Conservation (phyloP, 2,888 invertebrate genomes). For the Napeogenes inachia region DNA sequence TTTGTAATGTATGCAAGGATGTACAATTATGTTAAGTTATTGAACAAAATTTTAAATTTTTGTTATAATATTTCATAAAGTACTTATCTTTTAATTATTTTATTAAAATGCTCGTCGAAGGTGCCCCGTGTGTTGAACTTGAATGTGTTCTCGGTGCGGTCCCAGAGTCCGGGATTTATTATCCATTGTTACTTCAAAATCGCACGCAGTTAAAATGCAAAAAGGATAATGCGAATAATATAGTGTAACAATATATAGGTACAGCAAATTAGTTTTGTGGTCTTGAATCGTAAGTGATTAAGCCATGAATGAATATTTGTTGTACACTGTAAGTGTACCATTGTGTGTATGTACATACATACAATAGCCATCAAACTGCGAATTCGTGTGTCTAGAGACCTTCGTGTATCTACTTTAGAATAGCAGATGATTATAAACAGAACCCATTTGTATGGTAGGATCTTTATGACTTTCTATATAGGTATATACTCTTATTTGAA, state of each 20-base stretch:
- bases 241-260: neutral
- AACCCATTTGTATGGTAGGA: neutral
- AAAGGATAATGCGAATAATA: conserved; percentile 35
- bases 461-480: no score
- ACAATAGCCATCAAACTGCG: conserved; percentile 5
- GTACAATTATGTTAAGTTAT: no score
- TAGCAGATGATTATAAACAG: neutral
- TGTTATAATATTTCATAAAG: no score
- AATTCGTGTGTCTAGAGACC: conserved; percentile 2
- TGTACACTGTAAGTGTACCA: neutral
- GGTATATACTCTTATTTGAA: no score
- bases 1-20: no score
- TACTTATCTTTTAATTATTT: no score
- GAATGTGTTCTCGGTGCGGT: neutral
- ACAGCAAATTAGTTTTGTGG: conserved; percentile 5
- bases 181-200: conserved; percentile 50
- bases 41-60: no score
- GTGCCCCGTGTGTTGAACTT: no score
- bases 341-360: neutral
- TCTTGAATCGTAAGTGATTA: conserved; percentile 1
- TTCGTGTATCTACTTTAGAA: conserved; percentile 1
- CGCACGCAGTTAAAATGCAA: conserved; percentile 43
- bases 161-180: conserved; percentile 38
- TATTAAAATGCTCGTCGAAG: no score
- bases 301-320: neutral